A percentile compares a stretch with the other conserved stretches of the same genome.
These are phyloP conservation scores for Dipodomys ordii DNA, from an alignment of 2,113 vertebrate genomes.

Conservation along the genomic window DNA sequence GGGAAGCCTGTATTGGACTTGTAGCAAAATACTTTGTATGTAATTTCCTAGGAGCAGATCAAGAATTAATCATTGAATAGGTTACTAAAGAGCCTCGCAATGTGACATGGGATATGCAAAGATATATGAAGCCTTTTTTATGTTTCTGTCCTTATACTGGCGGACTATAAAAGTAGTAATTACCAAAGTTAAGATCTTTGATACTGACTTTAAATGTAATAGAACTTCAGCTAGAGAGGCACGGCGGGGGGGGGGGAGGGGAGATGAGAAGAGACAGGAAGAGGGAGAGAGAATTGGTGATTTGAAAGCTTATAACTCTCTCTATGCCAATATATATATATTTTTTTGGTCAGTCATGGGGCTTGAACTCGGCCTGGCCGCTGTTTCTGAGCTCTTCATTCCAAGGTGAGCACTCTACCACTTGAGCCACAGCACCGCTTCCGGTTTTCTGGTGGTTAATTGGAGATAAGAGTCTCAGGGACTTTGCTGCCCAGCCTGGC, in stretches of 20 bases:
- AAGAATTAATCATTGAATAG: not conserved
- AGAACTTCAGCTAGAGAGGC: not conserved
- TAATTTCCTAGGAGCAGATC: not conserved
- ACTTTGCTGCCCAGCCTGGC: no score
- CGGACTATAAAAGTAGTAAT: not conserved
- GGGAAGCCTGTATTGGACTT: slow-evolving; percentile 17
- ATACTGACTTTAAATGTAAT: not conserved
- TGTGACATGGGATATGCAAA: not conserved
- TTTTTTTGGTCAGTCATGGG: not conserved
- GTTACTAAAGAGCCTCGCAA: not conserved
- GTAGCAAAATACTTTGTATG: not conserved
- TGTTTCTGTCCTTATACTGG: not conserved
- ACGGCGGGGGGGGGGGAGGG: no score
- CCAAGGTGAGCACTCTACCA: no score
- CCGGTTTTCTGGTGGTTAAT: no score
- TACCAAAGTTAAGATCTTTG: not conserved
- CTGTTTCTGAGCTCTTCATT: no score
- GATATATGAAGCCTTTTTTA: not conserved
- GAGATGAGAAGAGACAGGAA: no score
- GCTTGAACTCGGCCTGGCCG: no score
- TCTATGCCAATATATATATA: not conserved
- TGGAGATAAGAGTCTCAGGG: no score
- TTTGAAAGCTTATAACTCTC: not conserved
- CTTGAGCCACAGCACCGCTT: no score
- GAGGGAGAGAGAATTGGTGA: not conserved